Conservation (phyloP, 2,113 vertebrate genomes). For the Neoarius graeffei region DNA sequence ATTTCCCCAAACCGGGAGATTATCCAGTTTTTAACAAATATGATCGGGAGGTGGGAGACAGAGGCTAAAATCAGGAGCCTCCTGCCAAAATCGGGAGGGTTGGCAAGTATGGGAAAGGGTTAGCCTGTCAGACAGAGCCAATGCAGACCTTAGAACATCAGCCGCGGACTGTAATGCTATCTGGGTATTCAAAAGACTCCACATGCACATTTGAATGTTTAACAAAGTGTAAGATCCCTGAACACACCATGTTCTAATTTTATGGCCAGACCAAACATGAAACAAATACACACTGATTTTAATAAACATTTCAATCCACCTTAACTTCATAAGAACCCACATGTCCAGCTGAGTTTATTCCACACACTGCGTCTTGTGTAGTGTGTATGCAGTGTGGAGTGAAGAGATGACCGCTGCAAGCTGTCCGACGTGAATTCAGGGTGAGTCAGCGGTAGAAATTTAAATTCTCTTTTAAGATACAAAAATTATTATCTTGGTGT, state of each 20-base stretch:
- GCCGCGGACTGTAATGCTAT: too few relatives aligned
- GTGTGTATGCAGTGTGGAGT: neutral
- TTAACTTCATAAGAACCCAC: neutral
- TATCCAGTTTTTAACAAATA: too few relatives aligned
- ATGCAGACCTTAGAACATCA: too few relatives aligned
- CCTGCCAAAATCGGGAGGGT: too few relatives aligned
- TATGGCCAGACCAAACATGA: neutral
- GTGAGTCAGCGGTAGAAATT: neutral
- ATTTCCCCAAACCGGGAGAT: too few relatives aligned
- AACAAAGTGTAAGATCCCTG: neutral
- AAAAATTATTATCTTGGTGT: neutral
- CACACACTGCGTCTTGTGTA: neutral
- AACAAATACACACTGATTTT: neutral
- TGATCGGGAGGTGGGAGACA: too few relatives aligned
- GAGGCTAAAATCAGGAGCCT: too few relatives aligned
- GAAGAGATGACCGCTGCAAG: neutral
- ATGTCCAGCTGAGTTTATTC: neutral
- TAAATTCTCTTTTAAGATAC: neutral
- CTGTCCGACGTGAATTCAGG: neutral
- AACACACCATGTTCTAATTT: neutral
- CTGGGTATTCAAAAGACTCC: neutral
- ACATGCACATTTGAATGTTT: neutral
- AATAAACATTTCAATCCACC: neutral
- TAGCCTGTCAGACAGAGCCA: too few relatives aligned
- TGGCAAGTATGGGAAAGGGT: too few relatives aligned